phyloP scores from a whole-genome alignment of 2,888 invertebrate species.

The Tryphoninae sp. region DNA sequence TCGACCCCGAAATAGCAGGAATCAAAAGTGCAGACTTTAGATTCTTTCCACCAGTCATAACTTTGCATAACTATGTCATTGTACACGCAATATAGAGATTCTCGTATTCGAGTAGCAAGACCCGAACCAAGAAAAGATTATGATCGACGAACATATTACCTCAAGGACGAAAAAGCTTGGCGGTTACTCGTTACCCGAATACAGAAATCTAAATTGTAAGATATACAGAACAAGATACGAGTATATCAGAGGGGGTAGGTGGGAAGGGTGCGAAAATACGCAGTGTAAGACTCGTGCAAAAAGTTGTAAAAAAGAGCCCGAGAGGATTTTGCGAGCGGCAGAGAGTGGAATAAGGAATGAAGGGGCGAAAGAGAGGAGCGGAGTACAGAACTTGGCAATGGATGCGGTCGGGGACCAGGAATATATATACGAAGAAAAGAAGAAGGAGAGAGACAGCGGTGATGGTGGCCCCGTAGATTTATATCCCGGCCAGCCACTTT shows the following conservation, averaged over 20 bases:
- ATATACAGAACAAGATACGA: conserved; percentile 22
- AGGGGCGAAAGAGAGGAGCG: conserved; percentile 49
- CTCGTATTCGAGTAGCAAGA: too few relatives aligned
- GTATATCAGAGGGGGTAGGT: not conserved
- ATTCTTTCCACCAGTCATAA: too few relatives aligned
- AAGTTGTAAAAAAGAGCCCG: conserved; percentile 49
- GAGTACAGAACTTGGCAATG: conserved; percentile 38
- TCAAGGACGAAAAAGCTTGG: not conserved
- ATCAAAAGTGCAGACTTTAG: too few relatives aligned
- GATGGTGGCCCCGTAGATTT: conserved; percentile 79
- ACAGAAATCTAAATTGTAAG: conserved; percentile 13
- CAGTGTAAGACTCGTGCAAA: conserved; percentile 34
- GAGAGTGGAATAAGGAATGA: conserved; percentile 44
- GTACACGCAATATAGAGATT: too few relatives aligned
- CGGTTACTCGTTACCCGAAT: conserved; percentile 3
- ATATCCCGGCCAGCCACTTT: conserved; percentile 81
- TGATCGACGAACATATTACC: not conserved
- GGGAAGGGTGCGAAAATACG: not conserved
- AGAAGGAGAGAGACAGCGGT: conserved; percentile 54
- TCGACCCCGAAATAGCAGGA: too few relatives aligned
- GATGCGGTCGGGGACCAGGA: conserved; percentile 40
- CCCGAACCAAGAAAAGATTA: not conserved
- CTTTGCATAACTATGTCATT: too few relatives aligned
- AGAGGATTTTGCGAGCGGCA: conserved; percentile 44
- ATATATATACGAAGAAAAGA: conserved; percentile 49